Percentiles rank a stretch among this genome's conserved stretches.
Conservation (phyloP, 2,113 vertebrate genomes). For the Larimichthys crocea region DNA sequence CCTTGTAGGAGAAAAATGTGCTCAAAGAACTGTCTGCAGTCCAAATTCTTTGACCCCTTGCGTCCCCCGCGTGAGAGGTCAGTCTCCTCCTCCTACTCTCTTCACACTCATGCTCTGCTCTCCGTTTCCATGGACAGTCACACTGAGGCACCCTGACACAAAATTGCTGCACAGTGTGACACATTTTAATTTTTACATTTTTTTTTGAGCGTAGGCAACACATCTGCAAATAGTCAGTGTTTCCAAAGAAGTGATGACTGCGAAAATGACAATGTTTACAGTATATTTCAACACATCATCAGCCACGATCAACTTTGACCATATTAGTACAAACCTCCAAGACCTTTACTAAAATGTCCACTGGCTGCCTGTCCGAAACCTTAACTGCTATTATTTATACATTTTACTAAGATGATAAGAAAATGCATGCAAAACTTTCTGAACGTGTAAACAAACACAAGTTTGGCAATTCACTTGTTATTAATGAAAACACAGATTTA, state of each 20-base stretch:
- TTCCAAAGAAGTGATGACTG: background rate
- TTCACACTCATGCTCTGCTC: background rate
- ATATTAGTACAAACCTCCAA: background rate
- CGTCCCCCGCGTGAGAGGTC: background rate
- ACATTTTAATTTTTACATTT: conserved; percentile 4
- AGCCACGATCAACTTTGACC: background rate
- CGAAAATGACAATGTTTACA: background rate
- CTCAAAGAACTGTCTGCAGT: background rate
- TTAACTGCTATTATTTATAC: background rate
- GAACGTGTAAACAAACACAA: background rate
- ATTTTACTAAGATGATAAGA: background rate
- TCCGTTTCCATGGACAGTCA: background rate
- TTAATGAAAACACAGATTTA: conserved; percentile 39
- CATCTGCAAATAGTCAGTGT: background rate
- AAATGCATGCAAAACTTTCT: conserved; percentile 1
- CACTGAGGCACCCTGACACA: background rate
- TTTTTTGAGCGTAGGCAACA: background rate
- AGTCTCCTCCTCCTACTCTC: background rate
- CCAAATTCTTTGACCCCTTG: conserved; percentile 2
- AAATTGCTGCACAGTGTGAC: background rate
- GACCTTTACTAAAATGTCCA: background rate
- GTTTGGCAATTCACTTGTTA: background rate
- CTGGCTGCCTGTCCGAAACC: background rate
- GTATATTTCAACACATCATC: background rate
- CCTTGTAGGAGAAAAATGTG: background rate